Evolutionary conservation across 2,113 vertebrate genomes (phyloP), one percentile per base, ranked within the genome.

Genomic region (Rostratula benghalensis): DNA sequence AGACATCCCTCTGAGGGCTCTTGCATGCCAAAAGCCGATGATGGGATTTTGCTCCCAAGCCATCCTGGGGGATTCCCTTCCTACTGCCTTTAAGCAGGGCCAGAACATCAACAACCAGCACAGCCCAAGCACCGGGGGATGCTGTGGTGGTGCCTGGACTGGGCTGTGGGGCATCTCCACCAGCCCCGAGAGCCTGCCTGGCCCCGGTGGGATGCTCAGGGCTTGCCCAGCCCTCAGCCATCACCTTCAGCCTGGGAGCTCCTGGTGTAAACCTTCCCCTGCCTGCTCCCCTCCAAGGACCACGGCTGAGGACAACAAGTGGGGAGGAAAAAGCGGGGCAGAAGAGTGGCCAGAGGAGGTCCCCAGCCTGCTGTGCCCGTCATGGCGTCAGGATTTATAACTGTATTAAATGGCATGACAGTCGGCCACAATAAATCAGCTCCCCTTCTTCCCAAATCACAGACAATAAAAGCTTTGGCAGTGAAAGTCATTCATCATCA

Each of bases 401-500:
- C 98, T 99, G 98, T 98, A 99, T 99, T 99, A 99, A 98, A 98
- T 96, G 97, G 98, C 97, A 98, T 98, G 98, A 99, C 98, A 99
- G 98, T 98, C 96, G 97, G 98, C 98, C 98, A 97, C 98, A 90
- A 98, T 98, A 98, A 99, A 99, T 99, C 98, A 98, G 98, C 98
- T 97, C 98, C 98, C 98, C 98, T 96, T 98, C 98, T 98, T 98
- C 98, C 98, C 98, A 97, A 97, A 98, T 98, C 98, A 98, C 98
- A 98, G 98, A 99, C 98, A 98, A 98, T 98, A 98, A 98, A 98
- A 98, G 98, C 98, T 98, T 97, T 98, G 97, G 98, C 97, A 98
- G 98, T 98, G 98, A 98, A 98, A 98, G 98, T 98, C 98, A 99
- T 99, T 99, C 98, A 99, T 99, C 99, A 99, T 99, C 98, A 99